These are phyloP conservation scores for Bos javanicus DNA, from an alignment of 2,113 vertebrate species.

Conservation along the genomic window DNA sequence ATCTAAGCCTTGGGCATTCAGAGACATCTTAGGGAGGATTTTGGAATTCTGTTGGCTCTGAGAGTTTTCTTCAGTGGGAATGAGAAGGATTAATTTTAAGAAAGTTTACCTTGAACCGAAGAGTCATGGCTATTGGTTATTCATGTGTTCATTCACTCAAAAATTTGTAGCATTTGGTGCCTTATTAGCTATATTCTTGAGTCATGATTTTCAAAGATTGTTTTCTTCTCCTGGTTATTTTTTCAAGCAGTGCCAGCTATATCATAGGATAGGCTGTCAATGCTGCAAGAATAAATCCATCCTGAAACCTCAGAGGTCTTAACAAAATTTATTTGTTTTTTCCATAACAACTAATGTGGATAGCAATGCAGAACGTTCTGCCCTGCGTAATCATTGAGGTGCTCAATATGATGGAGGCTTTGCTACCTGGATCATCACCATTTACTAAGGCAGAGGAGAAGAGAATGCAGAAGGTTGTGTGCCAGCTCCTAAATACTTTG, in stretches of 20 bases:
- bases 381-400: not conserved
- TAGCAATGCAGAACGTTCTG: not conserved
- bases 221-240: not conserved
- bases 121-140: not conserved
- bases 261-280: not conserved
- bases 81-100: not conserved
- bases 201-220: not conserved
- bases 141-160: not conserved
- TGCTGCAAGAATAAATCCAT: not conserved
- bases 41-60: not conserved
- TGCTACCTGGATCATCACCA: not conserved
- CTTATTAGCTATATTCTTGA: not conserved
- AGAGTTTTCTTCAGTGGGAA: not conserved
- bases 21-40: not conserved
- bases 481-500: not conserved
- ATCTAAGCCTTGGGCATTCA: not conserved
- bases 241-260: not conserved
- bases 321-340: not conserved
- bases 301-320: not conserved
- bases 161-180: not conserved
- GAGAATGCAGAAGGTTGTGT: not conserved
- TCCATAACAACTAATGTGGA: not conserved
- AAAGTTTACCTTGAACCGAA: not conserved
- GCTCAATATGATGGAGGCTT: not conserved
- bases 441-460: not conserved